phyloP scores from a whole-genome alignment of 37 sponge, comb jelly and placozoan genomes.

The Lycopodina hypogea region DNA sequence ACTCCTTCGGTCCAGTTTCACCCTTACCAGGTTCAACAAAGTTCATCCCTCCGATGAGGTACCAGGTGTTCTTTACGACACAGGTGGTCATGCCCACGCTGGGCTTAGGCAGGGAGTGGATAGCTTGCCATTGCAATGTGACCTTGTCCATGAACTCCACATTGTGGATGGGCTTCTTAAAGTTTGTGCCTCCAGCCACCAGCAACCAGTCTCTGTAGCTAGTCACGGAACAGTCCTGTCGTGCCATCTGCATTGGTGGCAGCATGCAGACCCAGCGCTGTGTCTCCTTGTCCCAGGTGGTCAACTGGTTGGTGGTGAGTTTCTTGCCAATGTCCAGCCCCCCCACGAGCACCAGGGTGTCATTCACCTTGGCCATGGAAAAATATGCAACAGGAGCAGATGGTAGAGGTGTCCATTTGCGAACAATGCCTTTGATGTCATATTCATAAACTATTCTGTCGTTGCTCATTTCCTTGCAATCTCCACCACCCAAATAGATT shows the following conservation, averaged over 20 bases:
- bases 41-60: constrained; percentile 50
- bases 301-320: constrained; percentile 37
- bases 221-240: constrained; percentile 32
- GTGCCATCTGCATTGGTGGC: constrained; percentile 39
- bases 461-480: constrained; percentile 6
- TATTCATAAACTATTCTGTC: constrained; percentile 48
- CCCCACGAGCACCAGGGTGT: constrained; percentile 30
- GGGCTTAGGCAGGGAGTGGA: constrained; percentile 31
- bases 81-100: constrained; percentile 41
- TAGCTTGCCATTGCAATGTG: constrained; percentile 36
- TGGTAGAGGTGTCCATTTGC: constrained; percentile 52
- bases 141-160: constrained; percentile 45
- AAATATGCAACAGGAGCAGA: constrained; percentile 33
- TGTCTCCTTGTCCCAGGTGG: constrained; percentile 35
- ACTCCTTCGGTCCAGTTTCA: constrained; percentile 34
- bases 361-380: constrained; percentile 28
- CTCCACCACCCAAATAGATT: constrained; percentile 56
- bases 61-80: constrained; percentile 25
- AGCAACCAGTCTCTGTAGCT: constrained; percentile 28
- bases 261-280: constrained; percentile 25
- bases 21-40: constrained; percentile 32
- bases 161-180: constrained; percentile 34
- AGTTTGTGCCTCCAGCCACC: constrained; percentile 49
- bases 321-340: constrained; percentile 37
- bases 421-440: constrained; percentile 42